phyloP scores from a whole-genome alignment of 2,113 vertebrate genomes.

The Zeus faber region DNA sequence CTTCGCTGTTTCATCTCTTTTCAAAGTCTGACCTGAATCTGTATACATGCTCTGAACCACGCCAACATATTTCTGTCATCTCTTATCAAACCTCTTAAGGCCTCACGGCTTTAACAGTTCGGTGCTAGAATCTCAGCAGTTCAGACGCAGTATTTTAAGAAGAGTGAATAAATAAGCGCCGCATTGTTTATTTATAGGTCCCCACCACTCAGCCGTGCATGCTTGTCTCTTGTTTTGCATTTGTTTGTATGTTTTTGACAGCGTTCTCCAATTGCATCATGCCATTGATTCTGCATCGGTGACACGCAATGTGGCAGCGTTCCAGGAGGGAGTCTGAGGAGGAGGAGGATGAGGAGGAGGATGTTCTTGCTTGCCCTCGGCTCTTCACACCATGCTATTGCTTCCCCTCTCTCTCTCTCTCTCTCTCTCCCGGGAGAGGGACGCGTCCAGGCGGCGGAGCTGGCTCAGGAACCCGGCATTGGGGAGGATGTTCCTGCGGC shows the following conservation, averaged over 20 bases:
- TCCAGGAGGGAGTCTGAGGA: too few species aligned
- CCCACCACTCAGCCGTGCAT: neutral
- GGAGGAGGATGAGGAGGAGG: too few species aligned
- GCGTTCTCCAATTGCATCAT: too few species aligned
- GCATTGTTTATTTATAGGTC: slow-evolving; percentile 64
- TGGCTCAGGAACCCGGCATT: slow-evolving; percentile 74
- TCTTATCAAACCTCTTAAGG: slow-evolving; percentile 60
- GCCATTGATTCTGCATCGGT: too few species aligned
- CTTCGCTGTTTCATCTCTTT: slow-evolving; percentile 67
- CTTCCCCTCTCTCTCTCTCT: neutral
- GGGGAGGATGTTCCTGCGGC: slow-evolving; percentile 68
- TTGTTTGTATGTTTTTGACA: too few species aligned
- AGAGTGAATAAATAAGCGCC: slow-evolving; percentile 45
- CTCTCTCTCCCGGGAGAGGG: slow-evolving; percentile 37
- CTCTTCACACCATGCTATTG: neutral
- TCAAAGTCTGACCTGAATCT: slow-evolving; percentile 74
- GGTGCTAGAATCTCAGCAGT: slow-evolving; percentile 37
- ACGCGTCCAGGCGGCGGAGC: slow-evolving; percentile 60
- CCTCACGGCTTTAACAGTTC: slow-evolving; percentile 51
- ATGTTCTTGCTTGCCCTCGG: too few species aligned
- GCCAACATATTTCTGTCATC: slow-evolving; percentile 62
- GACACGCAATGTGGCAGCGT: too few species aligned
- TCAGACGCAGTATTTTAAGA: slow-evolving; percentile 43
- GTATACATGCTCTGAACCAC: slow-evolving; percentile 52
- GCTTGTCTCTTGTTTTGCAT: slow-evolving; percentile 26